Base-by-base conservation (phyloP, 2,888 invertebrate genomes). In the Ryuthela nishihirai region DNA sequence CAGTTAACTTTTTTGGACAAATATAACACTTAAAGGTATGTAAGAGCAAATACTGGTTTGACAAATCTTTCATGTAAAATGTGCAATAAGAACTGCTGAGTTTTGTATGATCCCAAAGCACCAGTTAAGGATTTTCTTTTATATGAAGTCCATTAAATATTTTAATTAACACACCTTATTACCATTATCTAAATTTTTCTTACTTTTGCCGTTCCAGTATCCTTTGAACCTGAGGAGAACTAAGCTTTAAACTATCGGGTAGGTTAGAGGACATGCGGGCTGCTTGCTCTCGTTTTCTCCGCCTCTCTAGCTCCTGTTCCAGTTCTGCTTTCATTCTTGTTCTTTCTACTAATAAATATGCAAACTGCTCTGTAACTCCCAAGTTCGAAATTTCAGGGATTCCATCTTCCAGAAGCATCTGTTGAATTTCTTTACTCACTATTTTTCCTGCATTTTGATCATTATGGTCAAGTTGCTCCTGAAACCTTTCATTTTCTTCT, bases 401-500 rank as follows among this genome's bases (percentile, higher is more conserved):
- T 42, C 62, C 62, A 34, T 53, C 62, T 15, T 56, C 45, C 2
- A 39, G 35, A 21, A 62, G 15, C 56, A 62, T 56, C 21, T 45
- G 62, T 15, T 23, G 21, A 23, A 58, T 62, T 44, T 62, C 62
- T 40, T 50, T 39, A 32, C 60, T 60, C 21, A 54, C 50, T 17
- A 54, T 45, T 42, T 36, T 39, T 25, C 54, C 54, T n/a, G 46
- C 39, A 23, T 45, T 45, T 41, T 50, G 42, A 36, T 49, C 55
- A 23, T 43, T 41, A 21, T 47, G 43, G 23, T 64, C 53, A 32
- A 66, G 34, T 46, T 62, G 60, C 35, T 62, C 54, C 21, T 61
- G 54, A 17, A 69, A 44, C 21, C 42, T 41, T 26, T 58, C 41
- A 46, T 68, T 69, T 52, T 68, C 67, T 39, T 56, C 61, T 41